phyloP scores from a whole-genome alignment of 2,888 invertebrate species.

The Hartigia nigra region DNA sequence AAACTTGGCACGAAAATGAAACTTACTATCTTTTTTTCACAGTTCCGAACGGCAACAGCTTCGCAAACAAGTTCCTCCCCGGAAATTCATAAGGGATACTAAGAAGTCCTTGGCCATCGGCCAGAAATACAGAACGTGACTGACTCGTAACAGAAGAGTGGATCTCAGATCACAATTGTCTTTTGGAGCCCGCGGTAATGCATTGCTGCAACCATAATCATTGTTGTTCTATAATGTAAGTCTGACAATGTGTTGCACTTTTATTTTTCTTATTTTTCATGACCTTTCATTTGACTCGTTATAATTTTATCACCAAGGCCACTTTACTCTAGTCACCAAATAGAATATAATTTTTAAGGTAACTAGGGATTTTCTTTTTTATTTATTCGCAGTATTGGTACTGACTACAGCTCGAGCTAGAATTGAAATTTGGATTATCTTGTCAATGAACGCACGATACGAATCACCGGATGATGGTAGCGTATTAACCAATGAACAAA shows the following conservation, averaged over 20 bases:
- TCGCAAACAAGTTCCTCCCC: slow-evolving; percentile 26
- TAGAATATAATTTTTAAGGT: background rate
- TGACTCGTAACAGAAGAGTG: background rate
- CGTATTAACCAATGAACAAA: slow-evolving; percentile 50
- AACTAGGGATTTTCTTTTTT: background rate
- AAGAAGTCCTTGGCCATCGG: slow-evolving; percentile 40
- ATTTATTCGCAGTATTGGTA: background rate
- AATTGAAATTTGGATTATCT: background rate
- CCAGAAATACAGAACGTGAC: slow-evolving; percentile 29
- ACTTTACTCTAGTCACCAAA: background rate
- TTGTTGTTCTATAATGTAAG: background rate
- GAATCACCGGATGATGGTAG: slow-evolving; percentile 50
- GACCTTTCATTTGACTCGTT: background rate
- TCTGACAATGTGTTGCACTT: background rate
- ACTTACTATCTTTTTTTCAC: background rate
- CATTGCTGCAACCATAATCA: background rate
- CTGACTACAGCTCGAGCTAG: background rate
- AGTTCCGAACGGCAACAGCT: background rate
- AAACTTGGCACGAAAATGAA: background rate
- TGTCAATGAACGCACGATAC: slow-evolving; percentile 56
- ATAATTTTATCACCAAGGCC: background rate
- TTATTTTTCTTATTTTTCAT: background rate
- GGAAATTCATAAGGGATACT: slow-evolving; percentile 48
- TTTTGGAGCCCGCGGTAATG: background rate
- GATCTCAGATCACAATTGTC: background rate